Percentiles rank a stretch among this genome's conserved stretches.
phyloP scores from a whole-genome alignment of 2,113 vertebrate genomes.

The Hyla sarda region DNA sequence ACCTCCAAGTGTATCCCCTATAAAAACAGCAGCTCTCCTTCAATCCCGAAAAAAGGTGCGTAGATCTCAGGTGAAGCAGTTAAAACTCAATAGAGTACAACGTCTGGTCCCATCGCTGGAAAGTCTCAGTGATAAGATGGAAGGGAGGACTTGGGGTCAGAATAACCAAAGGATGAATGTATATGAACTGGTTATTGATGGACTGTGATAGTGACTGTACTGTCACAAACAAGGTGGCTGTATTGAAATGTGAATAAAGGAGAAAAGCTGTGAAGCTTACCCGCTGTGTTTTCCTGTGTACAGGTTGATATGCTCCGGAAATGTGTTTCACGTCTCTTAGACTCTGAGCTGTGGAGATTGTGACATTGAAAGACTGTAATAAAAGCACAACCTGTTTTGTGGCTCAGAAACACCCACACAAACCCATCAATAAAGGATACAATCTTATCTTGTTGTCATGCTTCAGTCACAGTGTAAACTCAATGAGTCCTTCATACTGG shows the following conservation, averaged over 20 bases:
- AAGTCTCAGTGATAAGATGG: conserved; percentile 39
- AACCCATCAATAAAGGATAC: conserved; percentile 22
- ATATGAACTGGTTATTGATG: conserved; percentile 21
- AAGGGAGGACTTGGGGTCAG: conserved; percentile 31
- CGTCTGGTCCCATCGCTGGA: conserved; percentile 39
- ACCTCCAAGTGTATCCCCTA: not conserved
- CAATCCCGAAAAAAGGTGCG: conserved; percentile 14
- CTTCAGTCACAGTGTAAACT: not conserved
- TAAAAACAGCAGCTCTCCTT: not conserved
- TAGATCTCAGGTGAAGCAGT: conserved; percentile 28
- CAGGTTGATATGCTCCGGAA: not conserved
- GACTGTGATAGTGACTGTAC: conserved; percentile 37
- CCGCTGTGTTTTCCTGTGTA: conserved; percentile 15
- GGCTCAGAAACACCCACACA: not conserved
- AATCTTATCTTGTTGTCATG: not conserved
- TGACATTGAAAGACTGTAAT: not conserved
- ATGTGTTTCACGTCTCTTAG: not conserved
- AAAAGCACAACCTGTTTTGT: not conserved
- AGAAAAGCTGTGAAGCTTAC: conserved; percentile 53
- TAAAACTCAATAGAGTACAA: not conserved
- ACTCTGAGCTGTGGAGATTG: not conserved
- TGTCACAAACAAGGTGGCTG: conserved; percentile 29
- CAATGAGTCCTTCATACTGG: not conserved
- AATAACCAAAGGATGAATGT: conserved; percentile 48
- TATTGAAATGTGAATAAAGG: conserved; percentile 57